These are phyloP conservation scores for Eilema sororculum DNA, from an alignment of 2,888 invertebrate genomes.

Conservation along the genomic window DNA sequence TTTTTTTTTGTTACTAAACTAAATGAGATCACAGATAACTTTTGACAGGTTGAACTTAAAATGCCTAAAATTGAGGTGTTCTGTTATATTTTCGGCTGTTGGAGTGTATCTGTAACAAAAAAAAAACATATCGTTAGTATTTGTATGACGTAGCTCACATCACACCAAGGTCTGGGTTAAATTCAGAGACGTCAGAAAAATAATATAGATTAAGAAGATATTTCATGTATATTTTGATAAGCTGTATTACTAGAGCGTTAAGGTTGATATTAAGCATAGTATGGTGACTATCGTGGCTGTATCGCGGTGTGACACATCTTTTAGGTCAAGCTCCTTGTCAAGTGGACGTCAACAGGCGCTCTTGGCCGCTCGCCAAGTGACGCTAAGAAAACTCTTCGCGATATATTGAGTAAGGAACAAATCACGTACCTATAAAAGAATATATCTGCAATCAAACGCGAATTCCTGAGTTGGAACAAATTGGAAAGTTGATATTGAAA, in stretches of 20 bases:
- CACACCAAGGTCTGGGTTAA: slow-evolving; percentile 46
- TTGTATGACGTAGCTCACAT: slow-evolving; percentile 27
- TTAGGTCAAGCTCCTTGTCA: slow-evolving; percentile 80
- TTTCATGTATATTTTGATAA: slow-evolving; percentile 1
- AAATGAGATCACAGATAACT: slow-evolving; percentile 85
- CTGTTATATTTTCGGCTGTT: slow-evolving; percentile 70
- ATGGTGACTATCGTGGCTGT: slow-evolving; percentile 45
- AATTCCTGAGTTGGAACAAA: slow-evolving; percentile 3
- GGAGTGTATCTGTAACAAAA: slow-evolving; percentile 75
- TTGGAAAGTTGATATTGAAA: background rate
- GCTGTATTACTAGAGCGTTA: slow-evolving; percentile 33
- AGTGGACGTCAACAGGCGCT: slow-evolving; percentile 75
- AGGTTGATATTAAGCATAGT: slow-evolving; percentile 50
- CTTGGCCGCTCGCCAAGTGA: slow-evolving; percentile 74
- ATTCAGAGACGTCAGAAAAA: slow-evolving; percentile 29
- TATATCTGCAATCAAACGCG: background rate
- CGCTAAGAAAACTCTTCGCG: slow-evolving; percentile 64
- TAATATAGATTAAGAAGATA: slow-evolving; percentile 30
- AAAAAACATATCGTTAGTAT: slow-evolving; percentile 50
- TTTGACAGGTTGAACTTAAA: slow-evolving; percentile 82
- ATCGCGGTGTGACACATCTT: slow-evolving; percentile 65
- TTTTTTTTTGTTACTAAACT: slow-evolving; percentile 65
- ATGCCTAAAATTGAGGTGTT: slow-evolving; percentile 75
- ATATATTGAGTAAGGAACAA: slow-evolving; percentile 68
- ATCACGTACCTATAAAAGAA: slow-evolving; percentile 50